Evolutionary conservation across 2,797 vertebrate species (phyloP).

Genomic region (Clarias platycephalus): DNA sequence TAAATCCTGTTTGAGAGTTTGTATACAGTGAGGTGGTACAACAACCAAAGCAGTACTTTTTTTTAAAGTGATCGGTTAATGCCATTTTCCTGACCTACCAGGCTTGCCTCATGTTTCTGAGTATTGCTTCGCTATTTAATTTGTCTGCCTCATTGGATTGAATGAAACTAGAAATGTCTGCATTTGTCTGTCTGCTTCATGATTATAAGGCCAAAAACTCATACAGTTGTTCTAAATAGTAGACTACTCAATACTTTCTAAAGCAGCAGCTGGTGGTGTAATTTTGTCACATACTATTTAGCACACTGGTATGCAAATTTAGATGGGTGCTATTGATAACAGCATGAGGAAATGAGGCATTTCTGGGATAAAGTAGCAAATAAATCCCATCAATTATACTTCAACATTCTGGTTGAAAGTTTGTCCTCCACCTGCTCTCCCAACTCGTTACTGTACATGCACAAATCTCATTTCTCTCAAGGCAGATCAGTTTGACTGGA

Average conservation of each 20-base stretch:
- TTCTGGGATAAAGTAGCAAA: constrained; percentile 4
- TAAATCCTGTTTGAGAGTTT: background rate
- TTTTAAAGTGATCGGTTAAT: background rate
- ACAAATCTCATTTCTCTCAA: background rate
- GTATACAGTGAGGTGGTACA: background rate
- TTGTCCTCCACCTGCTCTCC: background rate
- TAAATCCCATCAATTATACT: constrained; percentile 4
- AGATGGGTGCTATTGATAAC: background rate
- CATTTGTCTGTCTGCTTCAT: background rate
- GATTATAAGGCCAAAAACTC: background rate
- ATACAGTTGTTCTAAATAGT: constrained; percentile 1
- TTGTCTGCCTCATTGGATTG: background rate
- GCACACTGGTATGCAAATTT: constrained; percentile 19
- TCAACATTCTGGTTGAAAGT: constrained; percentile 2
- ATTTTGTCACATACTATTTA: constrained; percentile 26
- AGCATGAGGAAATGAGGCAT: constrained; percentile 10
- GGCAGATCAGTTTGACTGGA: background rate
- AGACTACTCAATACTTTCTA: constrained; percentile 7
- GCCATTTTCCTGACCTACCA: background rate
- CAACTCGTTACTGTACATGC: constrained; percentile 7
- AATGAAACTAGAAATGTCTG: background rate
- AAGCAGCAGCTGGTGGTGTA: constrained; percentile 20
- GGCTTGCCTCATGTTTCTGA: background rate
- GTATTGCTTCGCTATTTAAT: background rate
- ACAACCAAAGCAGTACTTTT: background rate